Base-by-base conservation (phyloP, 2,888 invertebrate genomes). In the Andricus quercusramuli region DNA sequence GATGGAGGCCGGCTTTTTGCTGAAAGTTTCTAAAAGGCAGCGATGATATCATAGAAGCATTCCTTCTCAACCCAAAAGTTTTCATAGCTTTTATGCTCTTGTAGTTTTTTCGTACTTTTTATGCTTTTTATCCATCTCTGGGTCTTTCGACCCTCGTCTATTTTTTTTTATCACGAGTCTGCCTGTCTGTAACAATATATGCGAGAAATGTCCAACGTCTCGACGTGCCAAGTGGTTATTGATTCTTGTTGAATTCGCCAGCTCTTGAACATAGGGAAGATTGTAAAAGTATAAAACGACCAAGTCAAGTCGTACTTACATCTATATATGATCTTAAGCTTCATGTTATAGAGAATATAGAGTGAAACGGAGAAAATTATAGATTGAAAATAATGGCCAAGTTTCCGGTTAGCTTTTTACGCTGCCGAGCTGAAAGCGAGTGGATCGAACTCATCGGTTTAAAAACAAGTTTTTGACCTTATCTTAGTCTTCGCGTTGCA, bases 191-290 rank as follows among this genome's bases (percentile, higher is more conserved):
- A 51, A 70, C 29, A 47, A 74, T 56, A 74, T 74, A 56, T n/a
- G 74, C 51, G 51, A 25, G 68, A 29, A 22, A 74, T 74, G 51
- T 56, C 51, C 29, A 70, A 70, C 70, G 20, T 56, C 70, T 70
- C 17, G 51, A 29, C 51, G 70, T 32, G 25, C 15, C 25, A 29
- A 70, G 29, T 25, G 6, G 68, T 51, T 70, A 74, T 74, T 74
- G 70, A 74, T 74, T 74, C 56, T 74, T 74, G 29, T n/a, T 74
- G 70, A 74, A 74, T 51, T 70, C 32, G 9, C 32, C 32, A 32
- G n/a, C 51, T 56, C 51, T 51, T 37, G 20, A 44, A 3, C 25
- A 22, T 70, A 25, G 74, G 20, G n/a, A 74, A 74, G 20, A 74
- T 74, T n/a, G 37, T 74, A 74, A 74, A 56, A 74, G 32, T 29